Base-by-base conservation (phyloP, 2,888 invertebrate genomes). In the Cactoblastis cactorum region DNA sequence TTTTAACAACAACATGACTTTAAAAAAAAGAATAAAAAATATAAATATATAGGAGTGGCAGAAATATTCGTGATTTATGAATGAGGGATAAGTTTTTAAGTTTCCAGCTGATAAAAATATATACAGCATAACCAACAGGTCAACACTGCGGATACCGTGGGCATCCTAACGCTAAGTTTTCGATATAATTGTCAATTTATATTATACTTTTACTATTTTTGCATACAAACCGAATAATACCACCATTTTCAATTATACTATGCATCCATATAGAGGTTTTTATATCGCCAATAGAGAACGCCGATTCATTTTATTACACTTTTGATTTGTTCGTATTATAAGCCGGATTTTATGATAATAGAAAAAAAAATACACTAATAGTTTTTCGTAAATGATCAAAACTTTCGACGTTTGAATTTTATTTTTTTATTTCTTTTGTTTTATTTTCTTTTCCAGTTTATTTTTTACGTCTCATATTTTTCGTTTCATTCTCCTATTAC, bases 81-180 rank as follows among this genome's bases (percentile, higher is more conserved):
- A 70, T 77, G 85, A 87, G 88, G 89, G 86, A 88, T 87, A 85
- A 87, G 88, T 87, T 79, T 80, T 77, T 59, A n/a, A 87, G 82
- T 83, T 85, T 85, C 81, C 86, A 89, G 86, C 82, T 72, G 65
- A 72, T 68, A 73, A 63, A 69, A 70, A 67, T 68, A 68, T 72
- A 74, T 71, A 71, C 74, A 79, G 66, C 72, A 76, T 75, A 78
- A 76, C 80, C 83, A 75, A 77, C 83, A 83, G 83, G 80, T 84
- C 84, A 78, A 77, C 85, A 84, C 83, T 68, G 69, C 84, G 78
- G 83, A 86, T 81, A 80, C 80, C 76, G 83, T 85, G 88, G 88
- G 88, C 88, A 88, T 88, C 87, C 88, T 81, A 69, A 84, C 85
- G 88, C 82, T 87, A 88, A 87, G 88, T 85, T 71, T 24, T 43